These are phyloP conservation scores for Bagarius yarrelli DNA, from an alignment of 2,113 vertebrate genomes.

Conservation along the genomic window DNA sequence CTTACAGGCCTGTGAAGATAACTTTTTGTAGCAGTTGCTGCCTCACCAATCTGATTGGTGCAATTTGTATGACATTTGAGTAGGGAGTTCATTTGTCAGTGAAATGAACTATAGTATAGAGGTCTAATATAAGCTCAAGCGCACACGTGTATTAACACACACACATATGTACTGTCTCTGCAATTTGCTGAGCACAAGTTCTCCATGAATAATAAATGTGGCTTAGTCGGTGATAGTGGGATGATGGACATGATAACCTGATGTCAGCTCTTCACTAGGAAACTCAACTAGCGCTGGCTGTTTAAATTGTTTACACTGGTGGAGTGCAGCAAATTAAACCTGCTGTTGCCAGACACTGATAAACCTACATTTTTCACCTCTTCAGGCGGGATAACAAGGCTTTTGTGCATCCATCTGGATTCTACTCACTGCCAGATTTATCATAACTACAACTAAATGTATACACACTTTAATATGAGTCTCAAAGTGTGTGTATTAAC, in stretches of 20 bases:
- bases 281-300: conserved; percentile 46
- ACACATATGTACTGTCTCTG: conserved; percentile 28
- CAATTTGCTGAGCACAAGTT: conserved; percentile 49
- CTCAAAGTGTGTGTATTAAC: neutral
- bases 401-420: conserved; percentile 33
- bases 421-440: conserved; percentile 32
- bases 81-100: conserved; percentile 30
- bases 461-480: neutral
- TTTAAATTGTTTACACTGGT: conserved; percentile 50
- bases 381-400: conserved; percentile 43
- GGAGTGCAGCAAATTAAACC: conserved; percentile 50
- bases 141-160: neutral
- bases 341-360: conserved; percentile 48
- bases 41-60: conserved; percentile 49
- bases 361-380: conserved; percentile 40
- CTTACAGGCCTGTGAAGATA: conserved; percentile 42
- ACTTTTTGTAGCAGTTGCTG: conserved; percentile 27
- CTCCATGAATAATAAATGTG: conserved; percentile 54
- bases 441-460: conserved; percentile 28
- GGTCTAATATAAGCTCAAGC: neutral
- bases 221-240: conserved; percentile 49
- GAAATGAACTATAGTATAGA: conserved; percentile 15
- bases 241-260: conserved; percentile 56
- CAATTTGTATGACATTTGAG: conserved; percentile 45
- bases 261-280: conserved; percentile 50